Conservation (phyloP, 2,797 vertebrate genomes). For the Xenopus petersii region DNA sequence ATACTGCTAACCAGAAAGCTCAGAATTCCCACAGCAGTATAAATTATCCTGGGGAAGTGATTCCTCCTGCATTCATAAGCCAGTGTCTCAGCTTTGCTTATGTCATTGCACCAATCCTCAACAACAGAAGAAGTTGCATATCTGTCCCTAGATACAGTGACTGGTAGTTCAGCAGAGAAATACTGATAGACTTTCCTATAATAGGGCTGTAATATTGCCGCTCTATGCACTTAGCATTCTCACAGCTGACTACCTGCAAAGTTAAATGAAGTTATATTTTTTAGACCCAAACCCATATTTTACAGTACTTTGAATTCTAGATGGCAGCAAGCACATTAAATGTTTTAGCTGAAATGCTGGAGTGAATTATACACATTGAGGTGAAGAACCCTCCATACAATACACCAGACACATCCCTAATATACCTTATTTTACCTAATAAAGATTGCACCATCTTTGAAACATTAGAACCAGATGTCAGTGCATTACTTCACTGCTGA, state of each 20-base stretch:
- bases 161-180: too few species aligned
- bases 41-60: too few species aligned
- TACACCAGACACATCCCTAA: slow-evolving; percentile 56
- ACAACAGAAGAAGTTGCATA: too few species aligned
- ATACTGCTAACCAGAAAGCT: too few species aligned
- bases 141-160: too few species aligned
- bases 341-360: slow-evolving; percentile 38
- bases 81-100: too few species aligned
- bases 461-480: slow-evolving; percentile 70
- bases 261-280: slow-evolving; percentile 4
- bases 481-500: slow-evolving; percentile 73
- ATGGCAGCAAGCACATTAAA: slow-evolving; percentile 9
- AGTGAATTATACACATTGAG: slow-evolving; percentile 49
- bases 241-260: neutral
- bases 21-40: too few species aligned
- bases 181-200: too few species aligned
- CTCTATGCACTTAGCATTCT: too few species aligned
- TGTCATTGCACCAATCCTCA: too few species aligned
- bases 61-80: too few species aligned
- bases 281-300: neutral
- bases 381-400: slow-evolving; percentile 48
- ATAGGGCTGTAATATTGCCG: too few species aligned
- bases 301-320: neutral
- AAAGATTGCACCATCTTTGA: slow-evolving; percentile 62
- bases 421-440: slow-evolving; percentile 62